These are phyloP conservation scores for Austrolebias charrua DNA, from an alignment of 2,797 vertebrate genomes.

Conservation along the genomic window DNA sequence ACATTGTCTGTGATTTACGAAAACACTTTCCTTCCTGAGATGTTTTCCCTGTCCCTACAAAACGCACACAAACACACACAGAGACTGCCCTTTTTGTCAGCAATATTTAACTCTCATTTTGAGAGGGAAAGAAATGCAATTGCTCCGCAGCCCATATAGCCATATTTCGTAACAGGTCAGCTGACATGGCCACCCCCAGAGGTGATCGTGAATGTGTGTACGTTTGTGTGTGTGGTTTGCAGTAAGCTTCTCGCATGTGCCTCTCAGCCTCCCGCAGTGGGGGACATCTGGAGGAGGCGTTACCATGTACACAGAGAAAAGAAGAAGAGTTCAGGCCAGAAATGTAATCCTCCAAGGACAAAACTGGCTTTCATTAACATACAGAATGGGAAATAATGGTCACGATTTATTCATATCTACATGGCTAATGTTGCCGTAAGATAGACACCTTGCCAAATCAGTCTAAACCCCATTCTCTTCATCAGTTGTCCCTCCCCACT, in stretches of 20 bases:
- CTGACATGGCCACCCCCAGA: constrained; percentile 43
- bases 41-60: constrained; percentile 38
- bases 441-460: constrained; percentile 74
- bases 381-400: constrained; percentile 41
- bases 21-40: constrained; percentile 67
- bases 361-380: constrained; percentile 67
- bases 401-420: constrained; percentile 65
- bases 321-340: constrained; percentile 64
- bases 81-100: constrained; percentile 33
- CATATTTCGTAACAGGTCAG: constrained; percentile 66
- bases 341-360: constrained; percentile 72
- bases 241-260: constrained; percentile 57
- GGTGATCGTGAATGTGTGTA: constrained; percentile 34
- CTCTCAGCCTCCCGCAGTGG: constrained; percentile 66
- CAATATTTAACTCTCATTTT: constrained; percentile 50
- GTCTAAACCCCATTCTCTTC: constrained; percentile 53
- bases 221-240: constrained; percentile 40
- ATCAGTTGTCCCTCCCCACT: constrained; percentile 25
- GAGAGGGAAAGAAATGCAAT: constrained; percentile 46
- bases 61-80: constrained; percentile 22
- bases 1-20: constrained; percentile 76
- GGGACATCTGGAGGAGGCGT: constrained; percentile 79
- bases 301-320: constrained; percentile 58
- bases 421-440: constrained; percentile 63
- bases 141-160: constrained; percentile 26